Base-by-base conservation (phyloP, 2,113 vertebrate species). In the Lepus americanus region DNA sequence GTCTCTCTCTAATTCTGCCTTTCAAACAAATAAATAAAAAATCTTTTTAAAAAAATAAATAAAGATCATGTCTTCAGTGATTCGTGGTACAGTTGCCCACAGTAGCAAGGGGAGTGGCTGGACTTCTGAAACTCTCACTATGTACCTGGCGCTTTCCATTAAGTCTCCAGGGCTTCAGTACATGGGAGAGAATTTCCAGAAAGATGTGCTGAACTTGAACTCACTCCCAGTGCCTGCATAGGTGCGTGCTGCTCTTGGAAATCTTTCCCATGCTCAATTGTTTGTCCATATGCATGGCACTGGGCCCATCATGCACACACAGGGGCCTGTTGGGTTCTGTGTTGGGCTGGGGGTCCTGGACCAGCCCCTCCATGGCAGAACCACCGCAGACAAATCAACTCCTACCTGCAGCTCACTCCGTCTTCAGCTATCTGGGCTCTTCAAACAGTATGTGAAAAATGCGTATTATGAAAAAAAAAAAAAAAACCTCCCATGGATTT, bases 71-170 rank as follows among this genome's bases (percentile, higher is more conserved):
- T 27, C 22, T 61, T 77, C 72, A 70, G 44, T 84, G 59, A 29
- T 74, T 82, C 80, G 23, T 61, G 29, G 9, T 4, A 7, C 17
- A 36, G 81, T 10, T 20, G 39, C 31, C 33, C 27, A 5, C 16
- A 49, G 59, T 2, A 29, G 25, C 29, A 0, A 1, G 3, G 3
- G 19, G 27, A 77, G 25, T 0, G 23, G 14, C 36, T 53, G 19
- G 51, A 76, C 44, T 27, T 13, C n/a, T 72, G 29, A 70, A 23
- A 6, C 31, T 17, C 5, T 12, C 10, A 1, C 9, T 73, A 8
- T 31, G 63, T 11, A 23, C 6, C 27, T 77, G 66, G 5, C 0
- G 29, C 23, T 73, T 78, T 59, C 33, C 25, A 3, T 5, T 11
- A 69, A 76, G 11, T n/a, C 44, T 93, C 79, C 44, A 39, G 76